A percentile compares a stretch with the other conserved stretches of the same genome.
Evolutionary conservation across 2,797 vertebrate genomes (phyloP).

Genomic region (Antennarius maculatus): DNA sequence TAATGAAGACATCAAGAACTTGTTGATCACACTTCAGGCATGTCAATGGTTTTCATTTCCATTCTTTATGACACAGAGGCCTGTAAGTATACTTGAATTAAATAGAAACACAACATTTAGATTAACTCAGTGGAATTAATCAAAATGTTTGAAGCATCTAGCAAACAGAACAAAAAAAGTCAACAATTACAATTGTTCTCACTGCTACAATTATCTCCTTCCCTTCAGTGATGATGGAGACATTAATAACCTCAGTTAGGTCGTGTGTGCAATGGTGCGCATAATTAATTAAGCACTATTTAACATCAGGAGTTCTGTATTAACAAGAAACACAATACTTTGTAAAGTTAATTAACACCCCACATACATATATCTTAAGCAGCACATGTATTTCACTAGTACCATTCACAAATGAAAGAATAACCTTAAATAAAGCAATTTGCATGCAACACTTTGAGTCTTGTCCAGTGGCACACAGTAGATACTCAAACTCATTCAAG

Average conservation of each 20-base stretch:
- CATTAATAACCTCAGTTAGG: constrained; percentile 8
- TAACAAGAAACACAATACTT: constrained; percentile 47
- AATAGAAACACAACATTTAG: constrained; percentile 27
- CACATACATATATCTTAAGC: constrained; percentile 47
- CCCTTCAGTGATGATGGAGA: constrained; percentile 20
- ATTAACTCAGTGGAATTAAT: constrained; percentile 30
- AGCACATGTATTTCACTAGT: constrained; percentile 56
- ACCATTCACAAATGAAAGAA: constrained; percentile 57
- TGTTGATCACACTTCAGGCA: constrained; percentile 23
- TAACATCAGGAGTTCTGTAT: constrained; percentile 38
- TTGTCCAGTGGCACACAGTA: constrained; percentile 31
- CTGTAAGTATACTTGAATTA: constrained; percentile 15
- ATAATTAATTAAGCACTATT: constrained; percentile 30
- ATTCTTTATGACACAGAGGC: constrained; percentile 23
- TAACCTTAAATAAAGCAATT: constrained; percentile 48
- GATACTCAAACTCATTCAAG: constrained; percentile 47
- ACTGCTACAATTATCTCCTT: constrained; percentile 33
- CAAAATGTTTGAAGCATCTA: constrained; percentile 28
- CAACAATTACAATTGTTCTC: constrained; percentile 25
- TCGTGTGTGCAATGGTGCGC: constrained; percentile 4
- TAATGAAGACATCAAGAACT: constrained; percentile 21
- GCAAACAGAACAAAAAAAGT: constrained; percentile 22
- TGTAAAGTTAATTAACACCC: constrained; percentile 48
- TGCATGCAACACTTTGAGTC: constrained; percentile 68
- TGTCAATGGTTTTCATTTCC: constrained; percentile 30